Conservation (phyloP, 2,888 invertebrate genomes). For the Leucophora obtusa region DNA sequence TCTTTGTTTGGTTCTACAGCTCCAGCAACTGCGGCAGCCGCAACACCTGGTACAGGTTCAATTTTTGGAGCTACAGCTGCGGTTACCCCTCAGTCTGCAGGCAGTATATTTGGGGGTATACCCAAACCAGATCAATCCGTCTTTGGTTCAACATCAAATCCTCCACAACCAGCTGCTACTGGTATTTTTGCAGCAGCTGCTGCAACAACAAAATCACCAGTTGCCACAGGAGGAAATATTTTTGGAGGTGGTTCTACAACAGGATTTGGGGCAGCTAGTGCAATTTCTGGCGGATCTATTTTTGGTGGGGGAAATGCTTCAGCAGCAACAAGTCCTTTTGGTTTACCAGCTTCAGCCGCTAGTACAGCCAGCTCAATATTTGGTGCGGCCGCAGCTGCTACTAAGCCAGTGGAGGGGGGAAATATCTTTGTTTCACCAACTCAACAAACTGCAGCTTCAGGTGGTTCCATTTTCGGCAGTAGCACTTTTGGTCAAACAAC, state of each 20-base stretch:
- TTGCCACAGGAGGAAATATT: constrained; percentile 65
- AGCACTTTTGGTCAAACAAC: constrained; percentile 55
- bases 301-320: constrained; percentile 68
- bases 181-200: constrained; percentile 71
- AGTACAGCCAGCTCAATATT: constrained; percentile 60
- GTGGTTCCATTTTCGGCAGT: constrained; percentile 65
- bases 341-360: constrained; percentile 45
- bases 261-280: constrained; percentile 41
- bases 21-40: constrained; percentile 38
- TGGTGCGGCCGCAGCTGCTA: constrained; percentile 39
- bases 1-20: constrained; percentile 43
- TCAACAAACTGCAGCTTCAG: constrained; percentile 53
- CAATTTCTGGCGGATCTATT: constrained; percentile 65
- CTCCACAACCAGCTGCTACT: constrained; percentile 65
- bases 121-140: constrained; percentile 74
- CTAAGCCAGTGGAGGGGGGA: constrained; percentile 66
- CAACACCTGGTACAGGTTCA: constrained; percentile 57
- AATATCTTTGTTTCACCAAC: constrained; percentile 70
- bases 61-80: constrained; percentile 62
- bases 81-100: constrained; percentile 51
- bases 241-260: constrained; percentile 65
- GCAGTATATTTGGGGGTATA: constrained; percentile 72
- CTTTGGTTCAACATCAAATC: constrained; percentile 66
- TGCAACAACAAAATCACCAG: constrained; percentile 66
- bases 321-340: constrained; percentile 38